Evolutionary conservation across 2,113 vertebrate genomes (phyloP), one percentile per base, ranked within the genome.

Genomic region (Mormyrus iriodes): DNA sequence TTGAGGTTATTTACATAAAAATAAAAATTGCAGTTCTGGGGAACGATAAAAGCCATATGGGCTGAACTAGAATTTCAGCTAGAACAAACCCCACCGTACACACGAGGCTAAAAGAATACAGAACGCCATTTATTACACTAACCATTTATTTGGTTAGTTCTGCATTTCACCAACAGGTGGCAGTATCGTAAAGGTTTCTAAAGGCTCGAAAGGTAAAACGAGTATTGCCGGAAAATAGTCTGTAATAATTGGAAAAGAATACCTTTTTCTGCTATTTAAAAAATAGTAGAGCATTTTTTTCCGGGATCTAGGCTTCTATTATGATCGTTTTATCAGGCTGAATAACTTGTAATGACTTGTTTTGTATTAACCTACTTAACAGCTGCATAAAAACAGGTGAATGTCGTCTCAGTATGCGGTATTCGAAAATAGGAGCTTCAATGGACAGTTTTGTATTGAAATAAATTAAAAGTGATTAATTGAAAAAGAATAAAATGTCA

Each of bases 141-240:
- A n/a, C n/a, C n/a, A n/a, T 51, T 85, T 21, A 44, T 84, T 35
- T 1, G 21, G n/a, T 88, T 48, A 27, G 87, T 69, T 49, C 12
- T 15, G 42, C 42, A 55, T 42, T 87, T 2, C 21, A 69, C 91
- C 93, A 93, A 53, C 83, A 94, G 93, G 52, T 86, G 90, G 90
- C 82, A 39, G 73, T 39, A 88, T 89, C 35, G 73, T 15, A 42
- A 42, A 39, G 13, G 15, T 79, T 39, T 79, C 10, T 19, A 79
- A 79, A 39, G 39, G 4, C 35, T 1, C 35, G 6, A 19, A 79
- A 79, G 13, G 35, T 19, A 42, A 42, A 79, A 27, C 73, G 13
- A 76, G 31, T 13, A 76, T 42, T 79, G 19, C 17, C 17, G 35
- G 24, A 8, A 79, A 79, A 19, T 19, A 79, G 13, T 19, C 15